Base-by-base conservation (phyloP, 2,888 invertebrate species). In the Macropis europaea region DNA sequence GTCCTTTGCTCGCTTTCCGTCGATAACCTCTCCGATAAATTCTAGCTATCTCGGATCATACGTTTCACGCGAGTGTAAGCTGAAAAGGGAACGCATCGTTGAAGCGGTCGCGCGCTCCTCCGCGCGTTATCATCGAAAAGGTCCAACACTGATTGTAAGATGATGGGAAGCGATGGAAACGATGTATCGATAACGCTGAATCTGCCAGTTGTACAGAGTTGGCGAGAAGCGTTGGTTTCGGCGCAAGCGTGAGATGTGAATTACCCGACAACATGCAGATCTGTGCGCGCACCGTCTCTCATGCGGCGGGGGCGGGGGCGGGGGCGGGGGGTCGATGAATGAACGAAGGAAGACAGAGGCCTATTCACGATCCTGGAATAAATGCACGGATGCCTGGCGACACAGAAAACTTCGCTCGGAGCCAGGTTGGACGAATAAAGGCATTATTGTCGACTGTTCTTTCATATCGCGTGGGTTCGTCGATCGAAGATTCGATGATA, bases 361-460 rank as follows among this genome's bases (percentile, higher is more conserved):
- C 69, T 71, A 79, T 83, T 82, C 78, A 83, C 77, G 62, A 40
- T 56, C 42, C 56, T 22, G 30, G 43, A 47, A 45, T 62, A 54
- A n/a, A n/a, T 3, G 54, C 24, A 2, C 38, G 24, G 26, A 47
- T 15, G 40, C n/a, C n/a, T n/a, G n/a, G n/a, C n/a, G 42, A 30
- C 15, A 48, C 60, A 71, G 71, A 66, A 71, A 62, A 56, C 48
- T 34, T 22, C 17, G 47, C 53, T 38, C 24, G 61, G 76, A 47
- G 60, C 32, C 53, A 56, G 61, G 43, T 50, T 59, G 47, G 26
- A 56, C 52, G 76, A 77, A 85, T 83, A 79, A 81, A 82, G 82
- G 81, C 77, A 82, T 84, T 85, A 86, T 84, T 86, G 83, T 85
- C 79, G 77, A 82, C 84, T 85, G 82, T 84, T 78, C 82, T 80